Conservation (phyloP, 2,888 invertebrate species). For the Biston stratarius region DNA sequence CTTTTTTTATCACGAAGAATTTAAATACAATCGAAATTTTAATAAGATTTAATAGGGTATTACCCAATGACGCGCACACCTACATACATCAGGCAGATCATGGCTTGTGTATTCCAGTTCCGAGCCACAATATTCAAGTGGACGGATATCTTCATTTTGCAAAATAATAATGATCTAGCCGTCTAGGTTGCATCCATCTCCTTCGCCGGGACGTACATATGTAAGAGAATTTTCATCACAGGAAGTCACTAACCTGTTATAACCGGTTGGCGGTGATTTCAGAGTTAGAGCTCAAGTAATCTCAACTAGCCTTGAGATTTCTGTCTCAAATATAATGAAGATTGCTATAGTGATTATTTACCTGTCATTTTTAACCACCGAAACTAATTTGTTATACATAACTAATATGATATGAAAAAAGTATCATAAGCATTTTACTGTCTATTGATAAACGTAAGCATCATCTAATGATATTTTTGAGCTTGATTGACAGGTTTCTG, state of each 20-base stretch:
- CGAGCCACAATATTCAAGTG: neutral
- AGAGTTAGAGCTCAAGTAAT: neutral
- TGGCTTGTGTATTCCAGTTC: conserved; percentile 1
- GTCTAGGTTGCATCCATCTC: neutral
- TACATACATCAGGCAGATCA: neutral
- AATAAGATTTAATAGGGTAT: too few species aligned
- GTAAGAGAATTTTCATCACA: neutral
- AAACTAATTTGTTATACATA: too few species aligned
- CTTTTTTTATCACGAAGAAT: neutral
- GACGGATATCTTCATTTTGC: neutral
- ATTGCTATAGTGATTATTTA: too few species aligned
- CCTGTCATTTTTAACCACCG: too few species aligned
- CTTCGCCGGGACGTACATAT: neutral
- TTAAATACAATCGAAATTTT: too few species aligned
- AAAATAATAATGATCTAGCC: neutral
- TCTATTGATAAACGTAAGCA: too few species aligned
- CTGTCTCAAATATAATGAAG: too few species aligned
- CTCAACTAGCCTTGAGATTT: too few species aligned
- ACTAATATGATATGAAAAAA: too few species aligned
- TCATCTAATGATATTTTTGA: too few species aligned
- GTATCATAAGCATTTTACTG: too few species aligned
- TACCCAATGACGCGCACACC: neutral
- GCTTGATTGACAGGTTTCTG: too few species aligned
- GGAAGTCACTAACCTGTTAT: neutral
- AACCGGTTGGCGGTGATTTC: neutral